phyloP scores from a whole-genome alignment of 2,888 invertebrate species.

The Tridacna crocea region DNA sequence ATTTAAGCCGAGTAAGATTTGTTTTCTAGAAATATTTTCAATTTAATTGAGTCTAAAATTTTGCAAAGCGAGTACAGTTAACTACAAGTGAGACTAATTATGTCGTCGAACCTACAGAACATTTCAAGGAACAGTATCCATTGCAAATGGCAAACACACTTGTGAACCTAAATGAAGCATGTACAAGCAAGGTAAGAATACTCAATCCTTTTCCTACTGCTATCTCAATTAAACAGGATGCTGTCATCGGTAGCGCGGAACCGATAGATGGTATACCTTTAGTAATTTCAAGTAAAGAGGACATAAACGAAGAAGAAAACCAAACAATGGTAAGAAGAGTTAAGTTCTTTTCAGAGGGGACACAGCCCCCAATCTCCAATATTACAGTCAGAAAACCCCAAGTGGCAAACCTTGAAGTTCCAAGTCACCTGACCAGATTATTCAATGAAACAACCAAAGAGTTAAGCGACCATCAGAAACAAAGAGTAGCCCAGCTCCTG shows the following conservation, averaged over 20 bases:
- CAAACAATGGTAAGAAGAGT: conserved; percentile 10
- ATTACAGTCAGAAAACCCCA: background rate
- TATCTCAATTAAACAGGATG: conserved; percentile 28
- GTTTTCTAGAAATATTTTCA: too few species aligned
- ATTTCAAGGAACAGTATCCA: conserved; percentile 25
- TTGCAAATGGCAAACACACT: conserved; percentile 32
- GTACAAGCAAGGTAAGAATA: conserved; percentile 33
- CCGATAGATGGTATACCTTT: conserved; percentile 1
- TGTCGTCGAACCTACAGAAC: conserved; percentile 12
- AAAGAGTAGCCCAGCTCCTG: conserved; percentile 13
- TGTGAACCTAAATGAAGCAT: conserved; percentile 33
- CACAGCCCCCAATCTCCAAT: background rate
- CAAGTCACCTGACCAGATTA: background rate
- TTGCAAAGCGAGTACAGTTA: too few species aligned
- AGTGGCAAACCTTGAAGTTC: background rate
- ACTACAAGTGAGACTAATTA: background rate
- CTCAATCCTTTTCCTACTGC: conserved; percentile 32
- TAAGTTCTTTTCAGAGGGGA: background rate
- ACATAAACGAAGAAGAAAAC: conserved; percentile 1
- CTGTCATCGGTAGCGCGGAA: conserved; percentile 31
- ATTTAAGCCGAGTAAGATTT: too few species aligned
- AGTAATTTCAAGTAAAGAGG: conserved; percentile 12
- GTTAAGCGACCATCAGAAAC: background rate
- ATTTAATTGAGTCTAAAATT: too few species aligned
- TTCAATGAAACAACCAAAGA: background rate